phyloP scores from a whole-genome alignment of 2,797 vertebrate species.

The Chromis chromis region DNA sequence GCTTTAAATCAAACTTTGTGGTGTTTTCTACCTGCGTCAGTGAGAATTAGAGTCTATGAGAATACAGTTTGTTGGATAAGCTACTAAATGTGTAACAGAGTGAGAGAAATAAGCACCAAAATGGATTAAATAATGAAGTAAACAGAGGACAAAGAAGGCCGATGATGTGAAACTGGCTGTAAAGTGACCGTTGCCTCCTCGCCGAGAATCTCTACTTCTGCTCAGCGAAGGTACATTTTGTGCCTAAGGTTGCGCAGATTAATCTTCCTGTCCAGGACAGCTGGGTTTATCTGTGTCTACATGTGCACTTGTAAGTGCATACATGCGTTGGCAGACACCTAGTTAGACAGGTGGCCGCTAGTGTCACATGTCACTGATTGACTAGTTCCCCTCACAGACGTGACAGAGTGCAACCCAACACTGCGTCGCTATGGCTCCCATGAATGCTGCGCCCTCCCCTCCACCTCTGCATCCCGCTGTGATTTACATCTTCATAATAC shows the following conservation, averaged over 20 bases:
- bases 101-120: neutral
- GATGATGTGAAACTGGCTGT: neutral
- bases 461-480: conserved; percentile 40
- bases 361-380: conserved; percentile 80
- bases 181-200: neutral
- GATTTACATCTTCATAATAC: conserved; percentile 66
- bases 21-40: neutral
- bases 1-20: neutral
- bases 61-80: neutral
- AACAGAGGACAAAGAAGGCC: neutral
- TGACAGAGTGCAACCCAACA: conserved; percentile 70
- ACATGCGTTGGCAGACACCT: conserved; percentile 63
- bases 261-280: conserved; percentile 43
- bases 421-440: conserved; percentile 65
- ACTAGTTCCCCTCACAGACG: conserved; percentile 71
- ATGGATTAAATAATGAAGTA: no score
- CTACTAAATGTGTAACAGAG: neutral
- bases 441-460: conserved; percentile 55
- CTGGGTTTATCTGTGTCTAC: conserved; percentile 56
- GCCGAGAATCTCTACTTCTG: neutral
- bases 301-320: conserved; percentile 35
- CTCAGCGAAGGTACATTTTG: conserved; percentile 38
- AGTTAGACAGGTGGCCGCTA: conserved; percentile 74
- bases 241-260: conserved; percentile 17
- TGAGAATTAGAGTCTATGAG: neutral